Base-by-base conservation (phyloP, 2,888 invertebrate species). In the Mechanitis mazaeus region DNA sequence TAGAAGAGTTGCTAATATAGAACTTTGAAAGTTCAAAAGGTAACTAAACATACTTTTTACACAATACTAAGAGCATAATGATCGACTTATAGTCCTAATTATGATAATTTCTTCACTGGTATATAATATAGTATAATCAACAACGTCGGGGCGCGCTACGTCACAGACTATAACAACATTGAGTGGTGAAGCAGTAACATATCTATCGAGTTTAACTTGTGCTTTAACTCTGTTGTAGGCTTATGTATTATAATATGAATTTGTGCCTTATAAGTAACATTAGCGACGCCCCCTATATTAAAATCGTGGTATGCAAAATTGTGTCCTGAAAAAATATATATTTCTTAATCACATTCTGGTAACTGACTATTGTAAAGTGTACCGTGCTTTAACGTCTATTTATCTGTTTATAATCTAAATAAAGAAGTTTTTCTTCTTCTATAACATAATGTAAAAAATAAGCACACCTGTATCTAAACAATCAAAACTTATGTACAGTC, bases 11-110 rank as follows among this genome's bases (percentile, higher is more conserved):
- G 82, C 76, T 77, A 82, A 83, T 78, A 71, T 74, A 70, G 89
- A 89, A 89, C 89, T 89, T 89, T 84, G 82, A 76, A 85, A 85
- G 89, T 86, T 87, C 89, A 77, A 74, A 78, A 85, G 89, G 89
- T 89, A 89, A 89, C 88, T 89, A 87, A 87, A 86, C 75, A 76
- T 85, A 86, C 81, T 79, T 72, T 72, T 69, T 73, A 75, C 81
- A 83, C 75, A 79, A 80, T 79, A 80, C 72, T 76, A 81, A 81
- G 80, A 81, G 80, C 76, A 77, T 78, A 79, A 75, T 79, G 76
- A 77, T 76, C 74, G 89, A 88, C 88, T 89, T 87, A 86, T 76
- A 88, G 87, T 86, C 89, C 82, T 84, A 85, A 76, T 72, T 81
- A 77, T 75, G 74, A 78, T 77, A 75, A 67, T 71, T 67, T 75